These are phyloP conservation scores for Cheilosia vulpina DNA, from an alignment of 2,888 invertebrate species.

Conservation along the genomic window DNA sequence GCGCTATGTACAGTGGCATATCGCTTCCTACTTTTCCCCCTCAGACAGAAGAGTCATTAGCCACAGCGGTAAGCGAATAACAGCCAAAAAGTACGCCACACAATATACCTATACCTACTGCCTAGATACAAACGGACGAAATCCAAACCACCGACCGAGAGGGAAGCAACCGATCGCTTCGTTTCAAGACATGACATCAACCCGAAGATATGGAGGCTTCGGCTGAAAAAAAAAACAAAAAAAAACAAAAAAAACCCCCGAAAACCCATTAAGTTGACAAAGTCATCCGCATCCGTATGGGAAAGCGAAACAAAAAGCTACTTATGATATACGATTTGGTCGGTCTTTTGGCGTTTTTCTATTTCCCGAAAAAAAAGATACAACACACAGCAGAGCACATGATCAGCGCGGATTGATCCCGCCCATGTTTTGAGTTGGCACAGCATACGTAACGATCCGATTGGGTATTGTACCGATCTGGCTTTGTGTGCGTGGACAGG, in stretches of 20 bases:
- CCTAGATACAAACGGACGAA: background rate
- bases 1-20: slow-evolving; percentile 16
- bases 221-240: background rate
- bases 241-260: background rate
- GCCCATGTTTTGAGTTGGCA: slow-evolving; percentile 55
- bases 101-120: background rate
- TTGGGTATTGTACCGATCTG: slow-evolving; percentile 46
- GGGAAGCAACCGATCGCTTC: slow-evolving; percentile 7
- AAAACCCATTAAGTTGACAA: slow-evolving; percentile 12
- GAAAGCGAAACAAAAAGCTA: background rate
- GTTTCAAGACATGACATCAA: slow-evolving; percentile 32
- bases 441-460: slow-evolving; percentile 52
- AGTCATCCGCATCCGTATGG: background rate
- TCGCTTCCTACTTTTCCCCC: slow-evolving; percentile 25
- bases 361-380: background rate
- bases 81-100: slow-evolving; percentile 7
- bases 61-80: slow-evolving; percentile 12
- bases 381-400: background rate
- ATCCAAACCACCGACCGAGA: background rate
- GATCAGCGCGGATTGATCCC: slow-evolving; percentile 37
- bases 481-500: background rate
- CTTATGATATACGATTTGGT: background rate
- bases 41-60: slow-evolving; percentile 15
- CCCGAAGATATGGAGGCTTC: background rate
- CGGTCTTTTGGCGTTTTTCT: slow-evolving; percentile 19